A percentile compares a stretch with the other conserved stretches of the same genome.
Evolutionary conservation across 30 jellyfish, hydroid and myxozoan genomes (phyloP).

Genomic region (Hydra vulgaris): DNA sequence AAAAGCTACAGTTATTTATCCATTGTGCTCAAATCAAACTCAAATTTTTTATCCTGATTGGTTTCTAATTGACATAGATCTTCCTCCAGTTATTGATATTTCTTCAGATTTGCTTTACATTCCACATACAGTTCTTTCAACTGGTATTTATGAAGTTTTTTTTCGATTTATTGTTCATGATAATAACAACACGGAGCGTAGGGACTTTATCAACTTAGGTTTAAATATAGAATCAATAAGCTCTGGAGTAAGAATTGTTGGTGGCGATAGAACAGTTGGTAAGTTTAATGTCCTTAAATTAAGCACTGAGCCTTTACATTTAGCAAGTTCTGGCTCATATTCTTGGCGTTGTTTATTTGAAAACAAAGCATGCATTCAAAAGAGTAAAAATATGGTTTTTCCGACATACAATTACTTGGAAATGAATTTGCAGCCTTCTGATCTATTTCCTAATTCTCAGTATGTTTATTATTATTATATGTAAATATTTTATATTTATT

Average conservation of each 20-base stretch:
- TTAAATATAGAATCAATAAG: background rate
- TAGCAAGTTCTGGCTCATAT: background rate
- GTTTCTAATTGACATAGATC: background rate
- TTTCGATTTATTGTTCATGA: background rate
- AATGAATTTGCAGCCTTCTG: background rate
- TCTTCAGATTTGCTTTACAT: background rate
- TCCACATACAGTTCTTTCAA: background rate
- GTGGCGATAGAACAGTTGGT: background rate
- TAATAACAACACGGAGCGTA: background rate
- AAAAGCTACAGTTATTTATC: background rate
- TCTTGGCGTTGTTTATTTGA: background rate
- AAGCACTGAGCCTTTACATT: background rate
- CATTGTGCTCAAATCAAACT: background rate
- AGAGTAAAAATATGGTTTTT: background rate
- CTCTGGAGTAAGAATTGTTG: background rate
- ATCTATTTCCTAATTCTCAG: background rate
- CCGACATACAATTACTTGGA: background rate
- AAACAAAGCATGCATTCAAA: background rate
- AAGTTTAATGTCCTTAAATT: background rate
- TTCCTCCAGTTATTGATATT: background rate
- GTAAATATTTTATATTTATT: too few relatives aligned
- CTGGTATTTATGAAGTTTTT: background rate
- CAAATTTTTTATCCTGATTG: background rate
- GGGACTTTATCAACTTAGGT: background rate
- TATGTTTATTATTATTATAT: too few relatives aligned